Conservation (phyloP, 1,140 invertebrate genomes). For the Whitmania pigra region DNA sequence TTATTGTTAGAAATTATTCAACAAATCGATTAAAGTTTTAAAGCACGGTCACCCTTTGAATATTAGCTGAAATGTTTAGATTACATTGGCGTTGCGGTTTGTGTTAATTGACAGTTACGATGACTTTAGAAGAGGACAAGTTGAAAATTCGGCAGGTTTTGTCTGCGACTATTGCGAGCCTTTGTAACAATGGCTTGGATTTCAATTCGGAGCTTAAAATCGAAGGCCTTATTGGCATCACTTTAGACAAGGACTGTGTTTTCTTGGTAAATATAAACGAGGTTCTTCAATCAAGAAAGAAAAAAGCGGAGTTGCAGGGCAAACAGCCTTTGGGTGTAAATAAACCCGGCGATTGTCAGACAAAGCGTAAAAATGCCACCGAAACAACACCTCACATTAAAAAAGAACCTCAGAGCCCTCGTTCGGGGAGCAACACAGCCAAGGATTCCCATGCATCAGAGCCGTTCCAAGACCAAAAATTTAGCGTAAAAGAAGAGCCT, state of each 20-base stretch:
- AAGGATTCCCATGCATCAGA: too few relatives aligned
- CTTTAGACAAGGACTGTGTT: conserved; percentile 21
- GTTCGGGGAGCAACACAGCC: too few relatives aligned
- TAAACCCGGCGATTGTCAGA: not conserved
- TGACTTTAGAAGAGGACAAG: conserved; percentile 6
- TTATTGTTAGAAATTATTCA: too few relatives aligned
- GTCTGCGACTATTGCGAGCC: conserved; percentile 7
- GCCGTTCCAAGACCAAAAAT: too few relatives aligned
- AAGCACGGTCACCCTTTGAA: too few relatives aligned
- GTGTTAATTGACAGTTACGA: not conserved
- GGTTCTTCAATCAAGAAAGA: not conserved
- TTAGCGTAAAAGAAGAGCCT: too few relatives aligned
- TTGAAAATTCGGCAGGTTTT: conserved; percentile 11
- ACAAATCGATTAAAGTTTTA: too few relatives aligned
- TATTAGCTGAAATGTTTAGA: too few relatives aligned
- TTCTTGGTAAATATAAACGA: conserved; percentile 24
- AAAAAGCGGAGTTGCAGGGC: not conserved
- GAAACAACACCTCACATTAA: too few relatives aligned
- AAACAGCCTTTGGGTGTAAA: conserved; percentile 1
- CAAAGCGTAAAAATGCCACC: too few relatives aligned
- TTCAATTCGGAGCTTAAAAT: conserved; percentile 18
- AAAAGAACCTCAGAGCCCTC: too few relatives aligned
- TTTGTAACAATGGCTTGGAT: conserved; percentile 14
- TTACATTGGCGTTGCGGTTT: too few relatives aligned
- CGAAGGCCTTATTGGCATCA: conserved; percentile 22